These are phyloP conservation scores for Hemiprocne comata DNA, from an alignment of 2,113 vertebrate species.

Conservation along the genomic window DNA sequence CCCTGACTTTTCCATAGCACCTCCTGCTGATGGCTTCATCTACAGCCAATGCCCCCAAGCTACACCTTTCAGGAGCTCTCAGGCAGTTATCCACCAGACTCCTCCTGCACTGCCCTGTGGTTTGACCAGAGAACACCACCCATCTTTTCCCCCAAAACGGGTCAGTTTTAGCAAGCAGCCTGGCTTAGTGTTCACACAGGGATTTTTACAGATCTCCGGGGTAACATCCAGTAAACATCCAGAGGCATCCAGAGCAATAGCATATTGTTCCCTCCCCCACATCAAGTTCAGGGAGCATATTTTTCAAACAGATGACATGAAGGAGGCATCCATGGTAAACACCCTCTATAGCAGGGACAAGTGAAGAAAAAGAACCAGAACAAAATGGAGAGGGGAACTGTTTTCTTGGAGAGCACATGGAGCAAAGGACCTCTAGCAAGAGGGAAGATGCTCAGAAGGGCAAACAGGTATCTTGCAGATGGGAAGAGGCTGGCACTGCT, in stretches of 20 bases:
- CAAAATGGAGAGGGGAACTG: background rate
- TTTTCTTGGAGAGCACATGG: background rate
- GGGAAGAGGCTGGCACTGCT: background rate
- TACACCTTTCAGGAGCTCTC: background rate
- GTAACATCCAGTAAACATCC: slow-evolving; percentile 1
- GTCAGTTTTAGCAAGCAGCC: background rate
- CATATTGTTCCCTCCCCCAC: slow-evolving; percentile 13
- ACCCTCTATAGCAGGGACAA: background rate
- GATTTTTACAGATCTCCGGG: background rate
- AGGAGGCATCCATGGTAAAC: slow-evolving; percentile 31
- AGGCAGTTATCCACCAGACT: background rate
- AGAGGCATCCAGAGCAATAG: slow-evolving; percentile 24
- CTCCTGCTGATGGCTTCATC: background rate
- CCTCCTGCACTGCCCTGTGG: background rate
- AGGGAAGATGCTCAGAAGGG: background rate
- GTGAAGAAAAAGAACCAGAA: slow-evolving; percentile 4
- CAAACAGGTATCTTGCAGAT: background rate
- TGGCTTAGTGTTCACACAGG: accelerated
- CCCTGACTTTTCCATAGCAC: background rate
- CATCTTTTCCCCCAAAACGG: background rate
- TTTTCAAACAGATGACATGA: slow-evolving; percentile 54
- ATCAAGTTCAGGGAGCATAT: background rate
- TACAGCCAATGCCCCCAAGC: background rate
- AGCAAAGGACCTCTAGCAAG: background rate
- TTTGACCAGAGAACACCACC: background rate